Conservation (phyloP, 2,888 invertebrate genomes). For the Gryllus longicercus region DNA sequence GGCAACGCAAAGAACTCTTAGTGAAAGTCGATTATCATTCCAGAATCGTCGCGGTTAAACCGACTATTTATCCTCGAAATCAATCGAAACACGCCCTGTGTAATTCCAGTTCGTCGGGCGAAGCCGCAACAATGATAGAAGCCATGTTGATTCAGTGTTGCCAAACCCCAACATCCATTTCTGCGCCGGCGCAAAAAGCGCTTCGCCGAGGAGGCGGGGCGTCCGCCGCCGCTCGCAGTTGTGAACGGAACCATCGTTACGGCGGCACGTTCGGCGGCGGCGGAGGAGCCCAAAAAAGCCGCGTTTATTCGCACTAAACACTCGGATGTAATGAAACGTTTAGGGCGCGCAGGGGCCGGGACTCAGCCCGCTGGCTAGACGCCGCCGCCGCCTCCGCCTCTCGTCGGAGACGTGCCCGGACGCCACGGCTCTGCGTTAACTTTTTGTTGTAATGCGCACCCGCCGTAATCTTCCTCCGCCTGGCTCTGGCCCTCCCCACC, state of each 20-base stretch:
- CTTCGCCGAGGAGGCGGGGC: neutral
- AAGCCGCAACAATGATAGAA: slow-evolving; percentile 17
- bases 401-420: neutral
- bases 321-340: slow-evolving; percentile 10
- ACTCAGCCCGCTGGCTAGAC: neutral
- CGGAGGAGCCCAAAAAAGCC: neutral
- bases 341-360: neutral
- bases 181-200: neutral
- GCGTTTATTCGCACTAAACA: slow-evolving; percentile 17
- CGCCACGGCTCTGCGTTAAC: neutral
- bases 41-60: slow-evolving; percentile 17
- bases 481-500: neutral
- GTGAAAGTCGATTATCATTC: neutral
- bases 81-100: neutral
- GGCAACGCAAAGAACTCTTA: neutral
- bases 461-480: neutral
- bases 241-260: neutral
- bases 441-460: neutral
- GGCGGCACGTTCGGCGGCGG: neutral
- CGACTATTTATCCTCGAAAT: slow-evolving; percentile 10
- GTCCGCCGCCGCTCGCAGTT: neutral
- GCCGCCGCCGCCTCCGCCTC: neutral
- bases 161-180: slow-evolving; percentile 8
- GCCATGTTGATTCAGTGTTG: slow-evolving; percentile 17
- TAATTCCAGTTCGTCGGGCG: neutral